These are phyloP conservation scores for Megalonaias nervosa DNA, from an alignment of 1,140 invertebrate genomes.

Conservation along the genomic window DNA sequence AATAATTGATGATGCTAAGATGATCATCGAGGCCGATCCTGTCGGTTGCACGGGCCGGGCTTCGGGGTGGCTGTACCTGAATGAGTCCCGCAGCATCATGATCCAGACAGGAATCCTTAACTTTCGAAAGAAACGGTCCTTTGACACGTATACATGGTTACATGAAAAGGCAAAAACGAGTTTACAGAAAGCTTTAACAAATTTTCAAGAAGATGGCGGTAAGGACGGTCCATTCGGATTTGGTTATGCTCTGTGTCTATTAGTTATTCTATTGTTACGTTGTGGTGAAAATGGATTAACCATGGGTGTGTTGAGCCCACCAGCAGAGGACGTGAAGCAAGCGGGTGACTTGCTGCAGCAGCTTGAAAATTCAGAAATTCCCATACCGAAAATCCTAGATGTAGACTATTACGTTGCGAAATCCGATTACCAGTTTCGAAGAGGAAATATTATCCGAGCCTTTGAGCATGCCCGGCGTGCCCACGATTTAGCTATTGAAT, in stretches of 20 bases:
- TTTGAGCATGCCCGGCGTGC: conserved; percentile 33
- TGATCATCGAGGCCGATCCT: conserved; percentile 42
- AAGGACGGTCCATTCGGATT: conserved; percentile 49
- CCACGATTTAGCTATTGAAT: conserved; percentile 19
- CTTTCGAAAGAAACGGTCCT: conserved; percentile 20
- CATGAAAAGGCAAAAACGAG: conserved; percentile 27
- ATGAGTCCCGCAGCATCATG: conserved; percentile 35
- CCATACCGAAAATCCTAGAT: conserved; percentile 43
- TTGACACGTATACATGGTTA: conserved; percentile 15
- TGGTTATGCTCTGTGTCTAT: conserved; percentile 44
- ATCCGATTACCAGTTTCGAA: conserved; percentile 38
- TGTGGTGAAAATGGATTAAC: conserved; percentile 46
- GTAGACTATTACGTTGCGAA: conserved; percentile 41
- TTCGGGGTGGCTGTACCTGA: conserved; percentile 46
- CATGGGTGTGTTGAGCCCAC: conserved; percentile 24
- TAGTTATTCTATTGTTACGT: conserved; percentile 33
- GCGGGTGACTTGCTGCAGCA: conserved; percentile 28
- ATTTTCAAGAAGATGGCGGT: conserved; percentile 45
- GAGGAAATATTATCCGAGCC: conserved; percentile 18
- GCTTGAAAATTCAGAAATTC: conserved; percentile 30
- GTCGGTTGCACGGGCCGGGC: conserved; percentile 39
- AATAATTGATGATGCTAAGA: conserved; percentile 38
- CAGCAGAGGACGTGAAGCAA: conserved; percentile 19
- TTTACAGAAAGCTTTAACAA: conserved; percentile 29
- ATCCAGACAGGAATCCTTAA: conserved; percentile 37